Evolutionary conservation across 2,888 invertebrate genomes (phyloP).

Genomic region (Chrysolina haemoptera): DNA sequence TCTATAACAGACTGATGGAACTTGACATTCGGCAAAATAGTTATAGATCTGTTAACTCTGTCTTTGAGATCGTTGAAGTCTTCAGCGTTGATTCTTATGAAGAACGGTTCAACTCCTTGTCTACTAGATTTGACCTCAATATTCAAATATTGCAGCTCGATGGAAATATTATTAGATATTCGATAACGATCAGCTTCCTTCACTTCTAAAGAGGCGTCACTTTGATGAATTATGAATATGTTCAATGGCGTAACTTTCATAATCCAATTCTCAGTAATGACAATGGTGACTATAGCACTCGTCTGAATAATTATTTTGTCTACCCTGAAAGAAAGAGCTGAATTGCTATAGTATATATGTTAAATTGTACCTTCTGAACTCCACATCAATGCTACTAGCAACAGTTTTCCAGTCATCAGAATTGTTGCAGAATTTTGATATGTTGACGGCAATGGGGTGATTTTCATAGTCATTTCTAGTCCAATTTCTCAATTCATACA

Average conservation of each 20-base stretch:
- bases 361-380: constrained; percentile 78
- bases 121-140: constrained; percentile 81
- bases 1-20: constrained; percentile 87
- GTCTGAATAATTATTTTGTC: constrained; percentile 81
- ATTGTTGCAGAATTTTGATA: constrained; percentile 76
- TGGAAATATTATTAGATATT: constrained; percentile 78
- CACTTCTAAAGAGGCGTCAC: constrained; percentile 83
- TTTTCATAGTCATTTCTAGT: constrained; percentile 77
- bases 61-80: constrained; percentile 86
- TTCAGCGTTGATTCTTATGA: constrained; percentile 82
- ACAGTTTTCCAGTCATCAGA: constrained; percentile 79
- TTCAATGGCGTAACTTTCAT: constrained; percentile 85
- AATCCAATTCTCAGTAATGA: constrained; percentile 91
- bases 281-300: constrained; percentile 79
- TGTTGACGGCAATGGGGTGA: constrained; percentile 82
- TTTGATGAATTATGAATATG: constrained; percentile 83
- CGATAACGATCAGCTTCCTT: constrained; percentile 82
- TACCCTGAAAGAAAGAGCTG: constrained; percentile 72
- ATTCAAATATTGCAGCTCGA: constrained; percentile 86
- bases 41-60: constrained; percentile 78
- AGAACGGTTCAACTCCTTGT: constrained; percentile 75
- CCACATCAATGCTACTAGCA: constrained; percentile 80
- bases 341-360: neutral
- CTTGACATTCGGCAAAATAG: constrained; percentile 78
- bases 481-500: constrained; percentile 77